Conservation (phyloP, 2,888 invertebrate genomes). For the Polylopha cassiicola region DNA sequence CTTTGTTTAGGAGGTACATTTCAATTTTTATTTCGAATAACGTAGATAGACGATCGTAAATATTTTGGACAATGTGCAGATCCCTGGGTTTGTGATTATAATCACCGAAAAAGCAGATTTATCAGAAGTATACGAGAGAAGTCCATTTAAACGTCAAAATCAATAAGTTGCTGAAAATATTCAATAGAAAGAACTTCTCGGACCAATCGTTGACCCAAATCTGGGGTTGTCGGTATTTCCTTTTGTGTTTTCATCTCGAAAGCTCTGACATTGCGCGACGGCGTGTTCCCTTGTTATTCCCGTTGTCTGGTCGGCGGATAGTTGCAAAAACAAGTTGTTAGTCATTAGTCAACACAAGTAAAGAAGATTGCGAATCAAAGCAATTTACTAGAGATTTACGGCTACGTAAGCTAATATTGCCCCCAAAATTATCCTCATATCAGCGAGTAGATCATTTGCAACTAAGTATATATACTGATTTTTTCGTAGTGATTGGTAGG, state of each 20-base stretch:
- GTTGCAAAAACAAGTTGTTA: slow-evolving; percentile 21
- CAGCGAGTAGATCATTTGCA: no score
- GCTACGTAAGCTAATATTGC: no score
- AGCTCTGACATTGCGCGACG: slow-evolving; percentile 37
- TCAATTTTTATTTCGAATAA: no score
- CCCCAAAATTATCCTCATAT: no score
- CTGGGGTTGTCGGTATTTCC: slow-evolving; percentile 40
- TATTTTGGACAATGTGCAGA: no score
- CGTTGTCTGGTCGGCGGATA: slow-evolving; percentile 19
- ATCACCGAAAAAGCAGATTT: no score
- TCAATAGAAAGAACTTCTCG: slow-evolving; percentile 28
- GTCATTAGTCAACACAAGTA: slow-evolving; percentile 17
- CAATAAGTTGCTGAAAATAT: slow-evolving; percentile 16
- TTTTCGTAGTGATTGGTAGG: no score
- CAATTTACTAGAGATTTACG: slow-evolving; percentile 15
- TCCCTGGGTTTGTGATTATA: no score
- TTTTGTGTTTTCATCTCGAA: slow-evolving; percentile 47
- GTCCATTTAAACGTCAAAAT: slow-evolving; percentile 6
- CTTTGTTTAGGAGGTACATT: no score
- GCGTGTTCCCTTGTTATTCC: slow-evolving; percentile 39
- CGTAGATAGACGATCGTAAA: no score
- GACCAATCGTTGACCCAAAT: slow-evolving; percentile 41
- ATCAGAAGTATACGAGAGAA: no score
- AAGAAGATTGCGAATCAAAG: slow-evolving; percentile 21
- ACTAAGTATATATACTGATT: no score